Evolutionary conservation across 2,888 invertebrate species (phyloP), one percentile per base, ranked within the genome.

Genomic region (Elysia crispata): DNA sequence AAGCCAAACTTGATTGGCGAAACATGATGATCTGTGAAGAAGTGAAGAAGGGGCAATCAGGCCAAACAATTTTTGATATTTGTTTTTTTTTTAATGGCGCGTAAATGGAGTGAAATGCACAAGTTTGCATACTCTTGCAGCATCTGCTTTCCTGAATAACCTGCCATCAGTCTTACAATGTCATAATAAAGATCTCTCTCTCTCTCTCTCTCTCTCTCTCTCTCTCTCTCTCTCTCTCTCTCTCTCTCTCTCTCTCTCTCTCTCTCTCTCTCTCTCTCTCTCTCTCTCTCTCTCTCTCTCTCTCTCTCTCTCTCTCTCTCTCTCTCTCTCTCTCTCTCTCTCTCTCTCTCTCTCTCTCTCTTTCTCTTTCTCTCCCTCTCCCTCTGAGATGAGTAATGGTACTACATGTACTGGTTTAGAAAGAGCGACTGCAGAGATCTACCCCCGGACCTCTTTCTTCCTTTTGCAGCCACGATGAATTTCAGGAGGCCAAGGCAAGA

Each of bases 201-300:
- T 30, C 28, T 41, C 23, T 1, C 30, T 64, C 1, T 23, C 33
- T 50, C 50, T 66, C 50, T 64, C 64, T 66, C 76, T 66, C 50
- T 64, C 64, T 66, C 76, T 76, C 23, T 64, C 64, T 49, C 67
- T 76, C 50, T 25, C 50, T 76, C 67, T 76, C 41, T 64, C 50
- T 49, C 76, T 76, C 50, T 49, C 50, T 66, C 76, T 66, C 41
- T 41, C 50, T 49, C 76, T 76, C 25, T 64, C 64, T 66, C 76
- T 76, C 50, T 64, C 64, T 76, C 76, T 49, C 50, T 33, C 49
- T 69, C 67, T 49, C n/a, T 67, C 54, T 69, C 67, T 77, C 31
- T 54, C 41, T 69, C 31, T 54, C 25, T 67, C 50, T 50, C 67
- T 30, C 54, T 54, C 73, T 73, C 54, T 23, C 41, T 41, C 6